Conservation (phyloP, 1,140 invertebrate genomes). For the Dendrolimus kikuchii region DNA sequence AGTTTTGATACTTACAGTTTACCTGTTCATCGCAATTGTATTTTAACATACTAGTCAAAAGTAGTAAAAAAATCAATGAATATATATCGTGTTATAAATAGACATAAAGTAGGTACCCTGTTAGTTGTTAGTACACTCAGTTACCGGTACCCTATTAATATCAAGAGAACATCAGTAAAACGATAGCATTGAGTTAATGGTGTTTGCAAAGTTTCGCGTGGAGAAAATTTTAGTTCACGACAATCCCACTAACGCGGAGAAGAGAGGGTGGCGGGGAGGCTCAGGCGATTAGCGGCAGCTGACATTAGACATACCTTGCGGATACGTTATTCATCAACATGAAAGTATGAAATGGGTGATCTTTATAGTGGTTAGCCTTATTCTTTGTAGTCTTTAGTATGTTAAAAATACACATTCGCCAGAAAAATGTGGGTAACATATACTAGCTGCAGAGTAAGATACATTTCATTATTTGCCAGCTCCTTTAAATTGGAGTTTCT, state of each 20-base stretch:
- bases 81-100: no score
- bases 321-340: constrained; percentile 45
- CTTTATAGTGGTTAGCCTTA: background rate
- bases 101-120: no score
- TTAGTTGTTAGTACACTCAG: constrained; percentile 4
- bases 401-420: no score
- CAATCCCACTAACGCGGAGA: constrained; percentile 32
- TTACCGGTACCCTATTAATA: constrained; percentile 28
- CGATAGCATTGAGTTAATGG: constrained; percentile 61
- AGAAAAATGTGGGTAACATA: no score
- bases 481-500: no score
- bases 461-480: no score
- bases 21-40: no score
- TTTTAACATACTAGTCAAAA: no score
- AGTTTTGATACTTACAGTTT: no score
- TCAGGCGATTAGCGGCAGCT: constrained; percentile 49
- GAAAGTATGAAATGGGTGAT: constrained; percentile 11
- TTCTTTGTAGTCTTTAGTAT: background rate
- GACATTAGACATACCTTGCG: constrained; percentile 49
- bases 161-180: constrained; percentile 58
- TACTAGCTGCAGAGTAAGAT: no score
- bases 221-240: constrained; percentile 56
- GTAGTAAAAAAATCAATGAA: no score
- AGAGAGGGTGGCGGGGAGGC: constrained; percentile 7
- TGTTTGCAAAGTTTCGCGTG: constrained; percentile 56